Percentiles rank a stretch among this genome's conserved stretches.
Conservation (phyloP, 2,888 invertebrate genomes). For the Cantharis nigra region DNA sequence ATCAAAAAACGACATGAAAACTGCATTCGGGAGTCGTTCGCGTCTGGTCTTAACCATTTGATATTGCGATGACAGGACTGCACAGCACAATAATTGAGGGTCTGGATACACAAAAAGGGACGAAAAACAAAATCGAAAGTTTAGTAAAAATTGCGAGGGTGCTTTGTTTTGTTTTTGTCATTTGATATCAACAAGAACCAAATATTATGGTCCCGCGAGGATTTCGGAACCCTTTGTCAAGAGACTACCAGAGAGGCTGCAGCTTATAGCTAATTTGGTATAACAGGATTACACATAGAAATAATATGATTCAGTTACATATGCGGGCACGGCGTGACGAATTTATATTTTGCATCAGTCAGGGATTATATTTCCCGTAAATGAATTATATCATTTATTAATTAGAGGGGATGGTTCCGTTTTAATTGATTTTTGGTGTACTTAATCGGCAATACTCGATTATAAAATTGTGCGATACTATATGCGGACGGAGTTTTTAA, state of each 20-base stretch:
- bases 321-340: constrained; percentile 50
- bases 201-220: constrained; percentile 19
- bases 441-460: not conserved
- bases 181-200: constrained; percentile 9
- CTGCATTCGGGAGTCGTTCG: constrained; percentile 55
- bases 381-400: constrained; percentile 48
- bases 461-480: not conserved
- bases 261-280: constrained; percentile 38
- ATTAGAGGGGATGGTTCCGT: constrained; percentile 41
- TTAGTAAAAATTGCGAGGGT: constrained; percentile 13
- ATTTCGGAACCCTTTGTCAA: constrained; percentile 26
- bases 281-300: constrained; percentile 39
- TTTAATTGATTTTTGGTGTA: constrained; percentile 35
- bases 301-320: constrained; percentile 49
- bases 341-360: constrained; percentile 48
- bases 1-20: constrained; percentile 57
- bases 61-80: constrained; percentile 22
- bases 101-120: not conserved
- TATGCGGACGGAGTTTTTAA: not conserved
- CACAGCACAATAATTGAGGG: constrained; percentile 7
- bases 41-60: constrained; percentile 46
- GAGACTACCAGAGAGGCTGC: constrained; percentile 8
- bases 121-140: constrained; percentile 3
- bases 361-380: constrained; percentile 42
- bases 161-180: not conserved